phyloP scores from a whole-genome alignment of 2,888 invertebrate species.

The Parascotia fuliginaria region DNA sequence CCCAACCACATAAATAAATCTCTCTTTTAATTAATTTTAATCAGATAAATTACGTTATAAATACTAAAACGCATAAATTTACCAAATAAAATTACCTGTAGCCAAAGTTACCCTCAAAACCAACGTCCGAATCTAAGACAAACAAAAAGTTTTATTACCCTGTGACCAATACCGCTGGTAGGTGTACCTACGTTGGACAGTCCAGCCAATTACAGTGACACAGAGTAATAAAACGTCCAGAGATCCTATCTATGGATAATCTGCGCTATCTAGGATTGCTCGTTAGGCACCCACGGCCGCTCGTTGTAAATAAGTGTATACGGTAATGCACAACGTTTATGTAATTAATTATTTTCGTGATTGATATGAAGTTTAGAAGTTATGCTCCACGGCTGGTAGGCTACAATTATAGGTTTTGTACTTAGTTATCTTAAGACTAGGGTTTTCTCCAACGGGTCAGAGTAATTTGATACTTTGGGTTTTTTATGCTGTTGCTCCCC shows the following conservation, averaged over 20 bases:
- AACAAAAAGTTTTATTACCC: neutral
- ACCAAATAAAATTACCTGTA: neutral
- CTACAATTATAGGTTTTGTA: too few species aligned
- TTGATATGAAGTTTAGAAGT: too few species aligned
- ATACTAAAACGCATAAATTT: neutral
- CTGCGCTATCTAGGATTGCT: slow-evolving; percentile 38
- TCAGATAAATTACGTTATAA: neutral
- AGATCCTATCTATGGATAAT: slow-evolving; percentile 38
- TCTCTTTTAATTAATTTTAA: slow-evolving; percentile 3
- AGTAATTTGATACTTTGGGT: too few species aligned
- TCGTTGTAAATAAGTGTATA: slow-evolving; percentile 30
- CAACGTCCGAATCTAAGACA: neutral
- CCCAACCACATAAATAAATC: neutral
- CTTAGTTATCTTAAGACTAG: too few species aligned
- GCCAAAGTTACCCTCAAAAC: neutral
- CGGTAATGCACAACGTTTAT: slow-evolving; percentile 18
- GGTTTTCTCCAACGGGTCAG: too few species aligned
- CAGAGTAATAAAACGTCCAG: slow-evolving; percentile 60
- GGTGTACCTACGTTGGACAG: slow-evolving; percentile 33
- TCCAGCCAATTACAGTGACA: slow-evolving; percentile 57
- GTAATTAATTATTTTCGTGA: neutral
- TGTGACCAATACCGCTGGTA: slow-evolving; percentile 12
- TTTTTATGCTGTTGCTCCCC: too few species aligned
- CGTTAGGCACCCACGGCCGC: slow-evolving; percentile 35
- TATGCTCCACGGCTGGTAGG: too few species aligned